phyloP scores from a whole-genome alignment of 2,113 vertebrate species.

The Sakesphorus luctuosus region DNA sequence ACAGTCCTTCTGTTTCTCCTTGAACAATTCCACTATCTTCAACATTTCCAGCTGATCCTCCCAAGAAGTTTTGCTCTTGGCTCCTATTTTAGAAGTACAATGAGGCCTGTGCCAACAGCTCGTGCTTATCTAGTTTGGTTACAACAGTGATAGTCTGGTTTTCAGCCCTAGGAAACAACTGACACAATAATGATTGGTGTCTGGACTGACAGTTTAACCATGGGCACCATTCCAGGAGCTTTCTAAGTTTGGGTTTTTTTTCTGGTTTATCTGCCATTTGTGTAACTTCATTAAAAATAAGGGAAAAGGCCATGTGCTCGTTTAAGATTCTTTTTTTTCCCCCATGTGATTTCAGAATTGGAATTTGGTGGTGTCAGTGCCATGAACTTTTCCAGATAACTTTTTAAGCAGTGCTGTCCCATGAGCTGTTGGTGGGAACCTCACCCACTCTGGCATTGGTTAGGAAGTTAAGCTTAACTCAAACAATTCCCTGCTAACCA shows the following conservation, averaged over 20 bases:
- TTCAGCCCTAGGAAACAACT: conserved; percentile 4
- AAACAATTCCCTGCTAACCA: not conserved
- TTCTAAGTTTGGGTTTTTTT: not conserved
- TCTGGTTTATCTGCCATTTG: not conserved
- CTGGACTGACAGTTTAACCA: not conserved
- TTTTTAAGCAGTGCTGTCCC: not conserved
- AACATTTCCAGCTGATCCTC: conserved; percentile 25
- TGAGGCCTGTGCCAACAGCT: not conserved
- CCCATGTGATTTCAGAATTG: not conserved
- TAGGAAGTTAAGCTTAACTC: not conserved
- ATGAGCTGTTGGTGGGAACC: not conserved
- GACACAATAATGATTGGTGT: conserved; percentile 6
- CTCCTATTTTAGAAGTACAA: not conserved
- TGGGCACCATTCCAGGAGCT: not conserved
- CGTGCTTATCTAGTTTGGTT: conserved; percentile 26
- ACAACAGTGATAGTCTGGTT: not conserved
- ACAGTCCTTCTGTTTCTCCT: not conserved
- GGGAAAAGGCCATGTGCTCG: not conserved
- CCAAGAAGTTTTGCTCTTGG: conserved; percentile 4
- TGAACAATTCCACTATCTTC: conserved; percentile 9
- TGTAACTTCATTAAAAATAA: not conserved
- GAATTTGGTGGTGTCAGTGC: not conserved
- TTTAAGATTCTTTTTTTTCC: not conserved
- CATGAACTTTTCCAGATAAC: not conserved
- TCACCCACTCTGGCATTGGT: not conserved